Evolutionary conservation across 2,888 invertebrate genomes (phyloP), one percentile per base, ranked within the genome.

Genomic region (Cryptocephalus primarius): DNA sequence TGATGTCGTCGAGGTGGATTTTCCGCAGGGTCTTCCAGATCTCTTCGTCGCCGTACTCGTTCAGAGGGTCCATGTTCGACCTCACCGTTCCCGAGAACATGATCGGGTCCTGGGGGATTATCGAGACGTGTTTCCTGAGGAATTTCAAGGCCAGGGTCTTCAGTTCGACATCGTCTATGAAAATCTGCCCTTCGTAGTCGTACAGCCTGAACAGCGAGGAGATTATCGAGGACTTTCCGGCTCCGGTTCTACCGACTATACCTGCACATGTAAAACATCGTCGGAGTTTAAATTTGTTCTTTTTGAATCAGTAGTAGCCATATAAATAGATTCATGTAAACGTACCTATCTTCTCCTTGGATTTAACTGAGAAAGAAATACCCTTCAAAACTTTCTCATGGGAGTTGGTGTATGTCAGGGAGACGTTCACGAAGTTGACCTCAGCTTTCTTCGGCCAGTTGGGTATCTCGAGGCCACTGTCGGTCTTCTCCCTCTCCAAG

Each of bases 221-320:
- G 57, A 87, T 82, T 42, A 87, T 68, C 0, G 86, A 85, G 0
- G 85, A 83, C 65, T 87, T 88, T n/a, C 88, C 89, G 1, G 89
- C 88, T 1, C 90, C 90, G 0, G 89, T 90, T 58, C 89, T 71
- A 0, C 89, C 89, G 6, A 88, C 84, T 6, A 89, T 81, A 22
- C 22, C 22, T 22, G 22, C 22, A 22, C 2, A 22, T 22, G 22
- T 6, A 6, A 22, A 22, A 22, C 2, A 22, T 22, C 6, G 22
- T 6, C 22, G 22, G 22, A 22, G 22, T 22, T 22, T 4, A 22
- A 22, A 22, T 22, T 6, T 6, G 6, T 6, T 6, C 2, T 22
- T 22, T 22, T 22, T 22, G 22, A 22, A 22, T 22, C 2, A 2
- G 6, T 22, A 4, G 22, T 22, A 22, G 22, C 22, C 6, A 22